A percentile compares a stretch with the other conserved stretches of the same genome.
These are phyloP conservation scores for Andrena chrysosceles DNA, from an alignment of 2,888 invertebrate genomes.

Conservation along the genomic window DNA sequence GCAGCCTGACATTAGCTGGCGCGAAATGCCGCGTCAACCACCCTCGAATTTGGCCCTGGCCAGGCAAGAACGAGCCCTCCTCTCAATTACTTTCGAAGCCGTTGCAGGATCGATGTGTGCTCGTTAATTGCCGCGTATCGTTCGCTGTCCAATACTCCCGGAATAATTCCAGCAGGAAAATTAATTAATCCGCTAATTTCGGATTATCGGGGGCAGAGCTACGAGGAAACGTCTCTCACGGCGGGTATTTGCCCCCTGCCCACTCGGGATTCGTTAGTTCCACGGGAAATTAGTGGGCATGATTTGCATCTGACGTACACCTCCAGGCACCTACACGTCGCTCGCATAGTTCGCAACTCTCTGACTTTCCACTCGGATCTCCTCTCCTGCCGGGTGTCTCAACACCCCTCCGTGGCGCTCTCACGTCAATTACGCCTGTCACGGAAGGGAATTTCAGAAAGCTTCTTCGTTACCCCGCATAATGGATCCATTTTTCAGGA, in stretches of 20 bases:
- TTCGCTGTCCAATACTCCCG: constrained; percentile 14
- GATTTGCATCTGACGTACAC: constrained; percentile 84
- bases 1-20: constrained; percentile 77
- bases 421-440: constrained; percentile 80
- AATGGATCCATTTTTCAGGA: constrained; percentile 29
- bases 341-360: constrained; percentile 80
- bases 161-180: constrained; percentile 41
- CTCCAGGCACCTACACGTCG: constrained; percentile 80
- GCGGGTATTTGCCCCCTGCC: constrained; percentile 45
- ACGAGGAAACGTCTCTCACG: constrained; percentile 54
- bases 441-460: constrained; percentile 52
- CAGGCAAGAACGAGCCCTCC: background rate
- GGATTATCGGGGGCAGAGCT: constrained; percentile 54
- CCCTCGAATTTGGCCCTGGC: background rate
- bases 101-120: background rate
- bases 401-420: constrained; percentile 62
- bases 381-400: constrained; percentile 77
- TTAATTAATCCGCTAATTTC: constrained; percentile 68
- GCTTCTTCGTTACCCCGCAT: constrained; percentile 42
- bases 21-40: constrained; percentile 77
- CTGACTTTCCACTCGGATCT: constrained; percentile 71
- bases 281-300: constrained; percentile 82
- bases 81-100: constrained; percentile 6
- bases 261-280: constrained; percentile 77
- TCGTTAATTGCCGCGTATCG: constrained; percentile 12